These are phyloP conservation scores for Venturia canescens DNA, from an alignment of 1,140 invertebrate species.

Conservation along the genomic window DNA sequence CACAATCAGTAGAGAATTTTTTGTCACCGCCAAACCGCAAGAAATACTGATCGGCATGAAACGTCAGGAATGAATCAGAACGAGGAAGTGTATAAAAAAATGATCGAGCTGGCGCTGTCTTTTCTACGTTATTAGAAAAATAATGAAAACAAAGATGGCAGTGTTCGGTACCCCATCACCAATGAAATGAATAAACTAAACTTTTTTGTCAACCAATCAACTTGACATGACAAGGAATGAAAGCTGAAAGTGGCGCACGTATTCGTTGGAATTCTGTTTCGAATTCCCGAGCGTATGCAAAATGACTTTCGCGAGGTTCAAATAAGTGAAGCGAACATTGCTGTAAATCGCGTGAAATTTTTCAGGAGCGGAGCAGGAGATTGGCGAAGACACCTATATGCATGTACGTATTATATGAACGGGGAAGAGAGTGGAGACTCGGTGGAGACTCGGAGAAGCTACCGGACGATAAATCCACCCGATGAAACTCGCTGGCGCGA, in stretches of 20 bases:
- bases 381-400: conserved; percentile 15
- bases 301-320: background rate
- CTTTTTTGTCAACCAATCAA: too few relatives aligned
- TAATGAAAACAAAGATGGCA: too few relatives aligned
- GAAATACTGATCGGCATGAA: too few relatives aligned
- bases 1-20: too few relatives aligned
- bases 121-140: too few relatives aligned
- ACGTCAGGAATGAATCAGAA: too few relatives aligned
- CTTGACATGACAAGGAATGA: too few relatives aligned
- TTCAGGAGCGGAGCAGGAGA: conserved; percentile 21
- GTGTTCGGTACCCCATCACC: too few relatives aligned
- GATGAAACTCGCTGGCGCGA: conserved; percentile 49
- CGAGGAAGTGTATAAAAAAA: too few relatives aligned
- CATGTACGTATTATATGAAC: conserved; percentile 40
- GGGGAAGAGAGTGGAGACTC: conserved; percentile 52
- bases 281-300: background rate
- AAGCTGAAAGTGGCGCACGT: background rate
- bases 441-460: conserved; percentile 36
- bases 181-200: too few relatives aligned
- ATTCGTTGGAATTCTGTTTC: background rate
- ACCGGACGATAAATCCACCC: conserved; percentile 51
- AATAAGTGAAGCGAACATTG: background rate
- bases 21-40: too few relatives aligned
- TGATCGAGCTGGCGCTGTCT: too few relatives aligned
- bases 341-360: conserved; percentile 31